Evolutionary conservation across 1,140 invertebrate genomes (phyloP).

Genomic region (Acromyrmex echinatior): DNA sequence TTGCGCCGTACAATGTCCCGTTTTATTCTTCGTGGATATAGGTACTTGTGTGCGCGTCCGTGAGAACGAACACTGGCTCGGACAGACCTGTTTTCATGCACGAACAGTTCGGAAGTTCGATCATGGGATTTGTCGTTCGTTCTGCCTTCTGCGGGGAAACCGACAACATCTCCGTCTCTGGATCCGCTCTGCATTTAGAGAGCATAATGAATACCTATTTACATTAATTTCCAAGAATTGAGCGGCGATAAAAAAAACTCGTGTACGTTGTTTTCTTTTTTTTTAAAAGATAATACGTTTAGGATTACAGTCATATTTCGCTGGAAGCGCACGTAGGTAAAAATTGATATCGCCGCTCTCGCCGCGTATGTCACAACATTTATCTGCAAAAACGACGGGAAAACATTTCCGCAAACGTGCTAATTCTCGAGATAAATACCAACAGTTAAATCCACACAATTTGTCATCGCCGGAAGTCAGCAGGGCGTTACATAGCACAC

Average conservation of each 20-base stretch:
- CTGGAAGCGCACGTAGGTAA: not conserved
- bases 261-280: not conserved
- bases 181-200: not conserved
- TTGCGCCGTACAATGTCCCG: slow-evolving; percentile 66
- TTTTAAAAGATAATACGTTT: slow-evolving; percentile 11
- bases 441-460: slow-evolving; percentile 52
- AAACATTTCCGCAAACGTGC: slow-evolving; percentile 53
- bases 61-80: slow-evolving; percentile 42
- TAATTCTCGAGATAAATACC: slow-evolving; percentile 60
- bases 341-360: slow-evolving; percentile 33
- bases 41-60: not conserved
- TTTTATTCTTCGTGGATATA: slow-evolving; percentile 49
- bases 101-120: slow-evolving; percentile 56
- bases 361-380: slow-evolving; percentile 37
- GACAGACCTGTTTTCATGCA: slow-evolving; percentile 45
- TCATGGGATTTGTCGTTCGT: slow-evolving; percentile 47
- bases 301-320: slow-evolving; percentile 40
- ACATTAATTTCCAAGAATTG: slow-evolving; percentile 25
- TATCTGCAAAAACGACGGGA: slow-evolving; percentile 42
- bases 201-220: slow-evolving; percentile 22
- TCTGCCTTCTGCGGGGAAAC: not conserved
- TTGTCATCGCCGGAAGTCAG: slow-evolving; percentile 41
- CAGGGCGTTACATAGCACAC: not conserved
- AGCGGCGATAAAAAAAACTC: not conserved
- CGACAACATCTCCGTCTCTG: slow-evolving; percentile 19